Base-by-base conservation (phyloP, 2,888 invertebrate species). In the Iphiclides podalirius region DNA sequence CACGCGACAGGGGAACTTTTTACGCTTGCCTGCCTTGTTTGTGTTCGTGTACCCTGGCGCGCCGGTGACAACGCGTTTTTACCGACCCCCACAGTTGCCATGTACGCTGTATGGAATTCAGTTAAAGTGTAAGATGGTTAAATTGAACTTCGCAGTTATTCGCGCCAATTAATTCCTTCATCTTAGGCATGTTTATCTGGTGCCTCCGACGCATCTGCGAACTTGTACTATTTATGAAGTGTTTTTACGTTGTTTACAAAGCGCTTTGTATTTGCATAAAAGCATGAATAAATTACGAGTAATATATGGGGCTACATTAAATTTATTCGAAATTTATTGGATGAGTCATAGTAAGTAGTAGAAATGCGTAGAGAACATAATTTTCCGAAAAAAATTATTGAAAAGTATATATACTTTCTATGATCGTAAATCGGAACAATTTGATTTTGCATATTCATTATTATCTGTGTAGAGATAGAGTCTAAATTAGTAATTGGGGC, bases 121-220 rank as follows among this genome's bases (percentile, higher is more conserved):
- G 39, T 17, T 20, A 35, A 50, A 43, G 44, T 40, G 50, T 50
- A 50, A 50, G 28, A 50, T 40, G 40, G 34, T 50, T 44, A 42
- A 48, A 43, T 39, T 43, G 16, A 37, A 48, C 33, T 33, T 28
- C 15, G 16, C 20, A 37, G 33, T 38, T 43, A 48, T 48, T 39
- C 33, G 6, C 26, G 33, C 43, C 43, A 49, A 38, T 49, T 49
- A 43, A 38, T 49, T 43, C 38, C 23, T 26, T 43, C 26, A 44
- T 36, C 13, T 34, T 35, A 35, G 28, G 26, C 3, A 28, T 45
- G 28, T 44, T 40, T 33, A 34, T 49, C 23, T 17, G 20, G 28
- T 49, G 33, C 14, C 33, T 20, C 8, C 14, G 13, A 23, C 20
- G 28, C 35, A 43, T 40, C 20, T 50, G 44, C 36, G 11, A 38